A percentile compares a stretch with the other conserved stretches of the same genome.
phyloP scores from a whole-genome alignment of 2,113 vertebrate genomes.

The Tor tambroides region DNA sequence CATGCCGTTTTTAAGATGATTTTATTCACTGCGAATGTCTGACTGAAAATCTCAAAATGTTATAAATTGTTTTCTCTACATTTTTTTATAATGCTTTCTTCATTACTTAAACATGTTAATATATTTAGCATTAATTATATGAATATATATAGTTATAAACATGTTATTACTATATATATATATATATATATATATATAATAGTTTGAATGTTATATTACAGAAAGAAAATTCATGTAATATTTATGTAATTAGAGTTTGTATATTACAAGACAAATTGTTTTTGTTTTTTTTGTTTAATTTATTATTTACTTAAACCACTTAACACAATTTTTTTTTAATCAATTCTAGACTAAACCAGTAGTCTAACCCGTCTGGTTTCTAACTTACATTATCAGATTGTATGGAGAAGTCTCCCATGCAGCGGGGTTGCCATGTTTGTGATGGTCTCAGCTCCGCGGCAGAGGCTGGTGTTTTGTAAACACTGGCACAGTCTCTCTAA shows the following conservation, averaged over 20 bases:
- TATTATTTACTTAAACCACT: too few species aligned
- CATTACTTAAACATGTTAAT: too few species aligned
- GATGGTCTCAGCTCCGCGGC: background rate
- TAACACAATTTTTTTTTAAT: background rate
- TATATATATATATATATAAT: too few species aligned
- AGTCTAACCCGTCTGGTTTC: background rate
- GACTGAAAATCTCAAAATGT: background rate
- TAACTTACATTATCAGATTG: background rate
- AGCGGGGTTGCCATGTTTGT: background rate
- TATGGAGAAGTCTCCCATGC: background rate
- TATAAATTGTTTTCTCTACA: background rate
- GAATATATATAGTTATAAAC: too few species aligned
- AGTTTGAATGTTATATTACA: background rate
- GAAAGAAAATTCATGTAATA: too few species aligned
- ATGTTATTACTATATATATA: too few species aligned
- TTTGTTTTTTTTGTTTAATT: too few species aligned
- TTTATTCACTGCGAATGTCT: conserved; percentile 17
- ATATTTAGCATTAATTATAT: too few species aligned
- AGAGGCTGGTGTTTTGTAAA: background rate
- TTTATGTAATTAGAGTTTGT: too few species aligned
- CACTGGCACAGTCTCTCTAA: background rate
- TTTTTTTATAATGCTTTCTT: background rate
- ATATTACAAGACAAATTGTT: too few species aligned
- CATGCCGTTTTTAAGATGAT: conserved; percentile 52
- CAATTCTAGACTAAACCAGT: background rate